A percentile compares a stretch with the other conserved stretches of the same genome.
These are phyloP conservation scores for Adoxophyes honmai DNA, from an alignment of 1,140 invertebrate genomes.

Conservation along the genomic window DNA sequence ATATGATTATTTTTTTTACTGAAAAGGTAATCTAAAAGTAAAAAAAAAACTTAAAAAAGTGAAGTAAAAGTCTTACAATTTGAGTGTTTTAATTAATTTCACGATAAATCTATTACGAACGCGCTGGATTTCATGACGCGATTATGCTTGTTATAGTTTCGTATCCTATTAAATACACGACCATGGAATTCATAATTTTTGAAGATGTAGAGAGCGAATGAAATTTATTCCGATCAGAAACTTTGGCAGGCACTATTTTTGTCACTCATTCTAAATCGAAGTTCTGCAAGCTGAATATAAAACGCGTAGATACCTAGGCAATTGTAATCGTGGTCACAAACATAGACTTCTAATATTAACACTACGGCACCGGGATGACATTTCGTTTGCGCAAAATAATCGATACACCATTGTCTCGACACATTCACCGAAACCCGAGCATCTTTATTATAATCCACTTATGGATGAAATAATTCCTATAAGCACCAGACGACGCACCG, in stretches of 20 bases:
- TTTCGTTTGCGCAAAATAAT: constrained; percentile 76
- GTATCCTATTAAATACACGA: background rate
- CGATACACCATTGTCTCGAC: constrained; percentile 76
- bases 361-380: constrained; percentile 73
- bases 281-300: constrained; percentile 65
- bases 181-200: constrained; percentile 12
- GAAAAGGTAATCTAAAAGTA: no score
- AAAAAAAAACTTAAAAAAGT: no score
- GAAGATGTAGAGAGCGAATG: constrained; percentile 39
- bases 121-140: no score
- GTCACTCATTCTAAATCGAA: constrained; percentile 58
- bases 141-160: no score
- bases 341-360: constrained; percentile 77
- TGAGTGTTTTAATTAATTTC: no score
- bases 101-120: no score
- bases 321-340: constrained; percentile 70
- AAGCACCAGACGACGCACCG: constrained; percentile 15
- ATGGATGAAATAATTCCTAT: constrained; percentile 18
- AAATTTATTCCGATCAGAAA: constrained; percentile 42
- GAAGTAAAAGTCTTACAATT: no score
- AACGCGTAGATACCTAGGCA: constrained; percentile 71
- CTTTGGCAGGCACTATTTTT: constrained; percentile 54
- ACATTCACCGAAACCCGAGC: constrained; percentile 61
- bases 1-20: no score
- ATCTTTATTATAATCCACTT: constrained; percentile 31